Conservation (phyloP, 2,888 invertebrate species). For the Callosobruchus maculatus region DNA sequence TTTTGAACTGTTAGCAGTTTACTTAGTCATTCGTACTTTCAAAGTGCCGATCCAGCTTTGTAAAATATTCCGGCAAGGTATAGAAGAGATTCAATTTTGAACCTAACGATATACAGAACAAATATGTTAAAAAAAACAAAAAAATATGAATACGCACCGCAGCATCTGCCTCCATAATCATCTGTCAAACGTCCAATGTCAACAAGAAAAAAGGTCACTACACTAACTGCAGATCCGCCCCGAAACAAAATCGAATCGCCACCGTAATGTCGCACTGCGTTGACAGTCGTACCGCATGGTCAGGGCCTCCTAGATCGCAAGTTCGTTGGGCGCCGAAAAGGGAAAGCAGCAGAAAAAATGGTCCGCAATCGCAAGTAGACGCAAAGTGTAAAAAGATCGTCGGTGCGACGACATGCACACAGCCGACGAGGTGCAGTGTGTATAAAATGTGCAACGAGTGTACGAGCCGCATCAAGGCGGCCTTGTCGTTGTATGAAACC, state of each 20-base stretch:
- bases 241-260: background rate
- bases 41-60: too few species aligned
- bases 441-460: slow-evolving; percentile 35
- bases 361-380: background rate
- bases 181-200: slow-evolving; percentile 8
- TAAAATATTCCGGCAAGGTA: too few species aligned
- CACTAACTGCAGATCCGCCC: background rate
- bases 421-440: slow-evolving; percentile 17
- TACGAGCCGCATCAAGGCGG: slow-evolving; percentile 40
- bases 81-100: too few species aligned
- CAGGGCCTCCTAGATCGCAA: background rate
- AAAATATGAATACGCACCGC: slow-evolving; percentile 31
- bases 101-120: too few species aligned
- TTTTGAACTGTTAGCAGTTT: too few species aligned
- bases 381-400: background rate
- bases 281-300: background rate
- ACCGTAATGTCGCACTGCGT: background rate
- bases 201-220: slow-evolving; percentile 10
- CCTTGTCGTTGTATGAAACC: slow-evolving; percentile 44
- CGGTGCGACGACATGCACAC: slow-evolving; percentile 25
- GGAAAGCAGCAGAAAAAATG: background rate
- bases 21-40: too few species aligned
- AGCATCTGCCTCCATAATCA: slow-evolving; percentile 30
- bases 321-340: background rate
- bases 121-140: too few species aligned